Evolutionary conservation across 2,888 invertebrate species (phyloP), one percentile per base, ranked within the genome.

Genomic region (Amphipoea lucens): DNA sequence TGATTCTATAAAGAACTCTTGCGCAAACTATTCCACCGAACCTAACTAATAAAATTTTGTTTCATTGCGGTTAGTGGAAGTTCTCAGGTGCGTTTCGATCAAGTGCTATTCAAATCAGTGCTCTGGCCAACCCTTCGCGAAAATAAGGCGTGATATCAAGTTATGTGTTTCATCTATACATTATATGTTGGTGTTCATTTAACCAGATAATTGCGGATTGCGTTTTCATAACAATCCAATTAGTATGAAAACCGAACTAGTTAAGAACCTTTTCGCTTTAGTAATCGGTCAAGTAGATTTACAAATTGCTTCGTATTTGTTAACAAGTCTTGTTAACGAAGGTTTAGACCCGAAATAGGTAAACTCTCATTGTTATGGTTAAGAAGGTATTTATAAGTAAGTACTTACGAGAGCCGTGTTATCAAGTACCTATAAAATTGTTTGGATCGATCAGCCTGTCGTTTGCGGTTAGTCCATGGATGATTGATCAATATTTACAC

Each of bases 271-370:
- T 36, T 72, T 67, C 14, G 67, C 45, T 48, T 20, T 29, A 67
- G 17, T 40, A 20, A 81, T 83, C 4, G 14, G 67, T 68, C n/a
- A 57, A 72, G 36, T 36, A 36, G 63, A 67, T 45, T 57, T n/a
- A 63, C 14, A 82, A 65, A 69, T 82, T 72, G 17, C 57, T 68
- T 23, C 17, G 51, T 51, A 66, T 67, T 81, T 78, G n/a, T 60
- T 51, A 62, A 54, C 40, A 77, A 48, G 48, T 5, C 14, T 68
- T 7, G 29, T 11, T 20, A 40, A 23, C 23, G 14, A n/a, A 45
- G 17, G 23, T 54, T 82, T n/a, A 3, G 29, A 48, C 14, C 45
- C 29, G n/a, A 23, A 78, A n/a, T 36, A 20, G 14, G 42, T 23
- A 6, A 40, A 7, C 6, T 40, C n/a, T n/a, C 0, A 29, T 40